Conservation (phyloP, 1,140 invertebrate genomes). For the Platyscapa corneri region DNA sequence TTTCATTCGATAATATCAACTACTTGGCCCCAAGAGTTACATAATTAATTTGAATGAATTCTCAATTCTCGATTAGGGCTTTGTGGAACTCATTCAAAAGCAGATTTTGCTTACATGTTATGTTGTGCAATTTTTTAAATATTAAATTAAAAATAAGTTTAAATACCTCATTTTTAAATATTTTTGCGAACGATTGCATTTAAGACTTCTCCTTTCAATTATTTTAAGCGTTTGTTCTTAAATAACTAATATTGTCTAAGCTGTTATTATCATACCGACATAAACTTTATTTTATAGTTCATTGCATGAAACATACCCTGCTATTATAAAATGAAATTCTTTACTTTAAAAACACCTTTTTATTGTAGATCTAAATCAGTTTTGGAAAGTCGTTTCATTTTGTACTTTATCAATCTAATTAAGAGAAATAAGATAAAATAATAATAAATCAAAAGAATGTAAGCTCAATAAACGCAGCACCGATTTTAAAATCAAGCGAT, state of each 20-base stretch:
- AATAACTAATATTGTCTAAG: not conserved
- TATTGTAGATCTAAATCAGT: not conserved
- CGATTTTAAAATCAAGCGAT: slow-evolving; percentile 1
- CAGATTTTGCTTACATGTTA: not conserved
- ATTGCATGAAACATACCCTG: not conserved
- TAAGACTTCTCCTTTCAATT: not conserved
- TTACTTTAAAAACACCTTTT: not conserved
- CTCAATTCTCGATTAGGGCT: not conserved
- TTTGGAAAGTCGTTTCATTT: not conserved
- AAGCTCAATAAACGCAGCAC: not conserved
- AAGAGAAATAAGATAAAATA: not conserved
- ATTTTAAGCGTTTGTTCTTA: not conserved
- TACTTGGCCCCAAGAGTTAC: not conserved
- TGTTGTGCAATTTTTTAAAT: not conserved
- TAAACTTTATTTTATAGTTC: not conserved
- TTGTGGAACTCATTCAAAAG: not conserved
- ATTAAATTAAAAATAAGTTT: not conserved
- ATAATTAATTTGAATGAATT: not conserved
- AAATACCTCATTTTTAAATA: slow-evolving; percentile 9
- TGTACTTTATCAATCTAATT: not conserved
- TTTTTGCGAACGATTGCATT: not conserved
- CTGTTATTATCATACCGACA: not conserved
- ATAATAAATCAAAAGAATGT: slow-evolving; percentile 7
- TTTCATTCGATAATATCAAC: not conserved
- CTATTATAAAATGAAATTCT: not conserved